Evolutionary conservation across 2,797 vertebrate species (phyloP).

Genomic region (Sebastes glaucus): DNA sequence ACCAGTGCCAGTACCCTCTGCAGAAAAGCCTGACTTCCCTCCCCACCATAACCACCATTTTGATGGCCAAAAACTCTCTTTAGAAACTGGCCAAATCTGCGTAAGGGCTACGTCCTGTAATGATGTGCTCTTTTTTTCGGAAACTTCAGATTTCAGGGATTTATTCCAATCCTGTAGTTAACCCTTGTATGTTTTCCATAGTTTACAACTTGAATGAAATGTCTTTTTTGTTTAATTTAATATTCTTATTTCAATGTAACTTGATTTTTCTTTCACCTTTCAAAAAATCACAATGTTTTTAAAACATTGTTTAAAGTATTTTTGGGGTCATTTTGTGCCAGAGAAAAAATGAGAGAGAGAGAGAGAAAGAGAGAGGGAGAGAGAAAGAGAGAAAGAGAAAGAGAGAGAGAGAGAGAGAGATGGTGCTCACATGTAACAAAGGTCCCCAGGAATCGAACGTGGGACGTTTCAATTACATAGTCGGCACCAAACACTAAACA

Average conservation of each 20-base stretch:
- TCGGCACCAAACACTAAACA: neutral
- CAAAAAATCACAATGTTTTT: neutral
- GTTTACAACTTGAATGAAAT: neutral
- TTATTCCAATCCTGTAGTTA: neutral
- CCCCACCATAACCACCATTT: too few relatives aligned
- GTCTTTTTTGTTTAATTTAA: neutral
- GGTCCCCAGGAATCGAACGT: neutral
- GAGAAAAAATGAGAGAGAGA: too few relatives aligned
- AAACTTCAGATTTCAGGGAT: neutral
- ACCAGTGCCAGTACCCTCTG: neutral
- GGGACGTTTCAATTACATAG: neutral
- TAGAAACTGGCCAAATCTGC: neutral
- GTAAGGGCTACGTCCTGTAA: neutral
- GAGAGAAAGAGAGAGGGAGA: fast-evolving
- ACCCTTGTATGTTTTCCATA: neutral
- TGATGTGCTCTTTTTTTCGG: neutral
- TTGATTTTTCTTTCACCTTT: neutral
- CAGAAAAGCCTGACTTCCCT: neutral
- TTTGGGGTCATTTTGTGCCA: neutral
- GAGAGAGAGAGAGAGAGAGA: too few relatives aligned
- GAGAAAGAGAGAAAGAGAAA: neutral
- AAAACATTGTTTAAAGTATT: neutral
- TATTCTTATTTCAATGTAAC: neutral
- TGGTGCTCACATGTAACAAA: neutral
- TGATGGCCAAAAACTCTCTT: neutral